A percentile compares a stretch with the other conserved stretches of the same genome.
These are phyloP conservation scores for Gibbula magus DNA, from an alignment of 2,888 invertebrate genomes.

Conservation along the genomic window DNA sequence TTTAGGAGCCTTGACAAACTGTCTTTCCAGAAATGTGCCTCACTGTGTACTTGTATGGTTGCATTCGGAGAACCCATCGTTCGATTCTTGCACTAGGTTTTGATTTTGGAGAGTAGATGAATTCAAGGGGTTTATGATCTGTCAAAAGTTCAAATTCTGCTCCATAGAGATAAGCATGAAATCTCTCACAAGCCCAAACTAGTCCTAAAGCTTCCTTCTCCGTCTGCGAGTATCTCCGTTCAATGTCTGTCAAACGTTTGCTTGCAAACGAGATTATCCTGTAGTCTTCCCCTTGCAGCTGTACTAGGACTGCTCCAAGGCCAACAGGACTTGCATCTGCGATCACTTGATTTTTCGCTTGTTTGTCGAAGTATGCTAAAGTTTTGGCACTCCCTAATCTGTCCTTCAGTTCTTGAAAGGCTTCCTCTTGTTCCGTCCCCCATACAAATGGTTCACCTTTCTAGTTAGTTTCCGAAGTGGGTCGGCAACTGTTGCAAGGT, in stretches of 20 bases:
- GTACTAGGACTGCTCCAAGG: background rate
- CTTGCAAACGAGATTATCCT: background rate
- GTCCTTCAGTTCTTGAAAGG: background rate
- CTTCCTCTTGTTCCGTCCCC: background rate
- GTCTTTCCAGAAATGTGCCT: background rate
- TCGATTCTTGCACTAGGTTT: too few species aligned
- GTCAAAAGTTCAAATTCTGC: too few species aligned
- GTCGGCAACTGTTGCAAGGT: background rate
- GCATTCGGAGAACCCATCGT: too few species aligned
- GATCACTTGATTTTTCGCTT: background rate
- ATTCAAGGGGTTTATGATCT: too few species aligned
- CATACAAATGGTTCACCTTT: background rate
- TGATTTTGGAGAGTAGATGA: too few species aligned
- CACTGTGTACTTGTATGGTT: too few species aligned
- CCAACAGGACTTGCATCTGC: slow-evolving; percentile 2
- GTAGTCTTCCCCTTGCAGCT: background rate
- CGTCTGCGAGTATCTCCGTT: background rate
- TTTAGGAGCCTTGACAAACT: too few species aligned
- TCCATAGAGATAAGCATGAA: background rate
- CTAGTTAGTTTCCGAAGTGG: background rate
- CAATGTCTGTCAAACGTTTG: background rate
- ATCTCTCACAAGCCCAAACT: background rate
- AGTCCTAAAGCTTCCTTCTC: background rate
- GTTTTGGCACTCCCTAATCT: background rate
- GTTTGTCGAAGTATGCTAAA: slow-evolving; percentile 5